Percentiles rank a stretch among this genome's conserved stretches.
phyloP scores from a whole-genome alignment of 2,113 vertebrate species.

The Mohoua ochrocephala region DNA sequence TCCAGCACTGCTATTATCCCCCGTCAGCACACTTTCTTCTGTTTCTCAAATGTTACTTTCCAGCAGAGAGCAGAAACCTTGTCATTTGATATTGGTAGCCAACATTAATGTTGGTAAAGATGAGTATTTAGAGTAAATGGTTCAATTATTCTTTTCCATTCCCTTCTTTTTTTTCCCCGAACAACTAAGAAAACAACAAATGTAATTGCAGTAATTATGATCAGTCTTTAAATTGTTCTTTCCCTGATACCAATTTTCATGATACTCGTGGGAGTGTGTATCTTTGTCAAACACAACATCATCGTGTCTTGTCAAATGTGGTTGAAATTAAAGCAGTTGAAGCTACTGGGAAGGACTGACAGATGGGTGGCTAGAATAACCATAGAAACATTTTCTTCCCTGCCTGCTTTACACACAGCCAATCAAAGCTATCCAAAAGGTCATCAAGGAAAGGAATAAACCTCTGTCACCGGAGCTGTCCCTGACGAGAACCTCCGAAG shows the following conservation, averaged over 20 bases:
- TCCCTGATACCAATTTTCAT: not conserved
- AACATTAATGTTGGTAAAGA: not conserved
- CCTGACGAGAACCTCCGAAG: not conserved
- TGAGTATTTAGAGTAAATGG: slow-evolving; percentile 24
- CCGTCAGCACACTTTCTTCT: not conserved
- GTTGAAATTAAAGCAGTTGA: not conserved
- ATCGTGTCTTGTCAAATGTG: not conserved
- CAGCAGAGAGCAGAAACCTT: not conserved
- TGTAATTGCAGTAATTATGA: slow-evolving; percentile 36
- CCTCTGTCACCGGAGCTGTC: not conserved
- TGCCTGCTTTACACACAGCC: not conserved
- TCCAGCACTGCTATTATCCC: not conserved
- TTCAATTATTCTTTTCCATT: slow-evolving; percentile 25
- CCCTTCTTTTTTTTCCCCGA: not conserved
- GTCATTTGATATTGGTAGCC: not conserved
- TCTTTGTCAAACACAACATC: slow-evolving; percentile 10
- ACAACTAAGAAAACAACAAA: slow-evolving; percentile 37
- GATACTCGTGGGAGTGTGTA: not conserved
- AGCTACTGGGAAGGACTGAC: not conserved
- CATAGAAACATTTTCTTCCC: not conserved
- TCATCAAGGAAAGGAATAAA: not conserved
- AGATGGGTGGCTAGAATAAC: not conserved
- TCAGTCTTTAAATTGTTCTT: slow-evolving; percentile 11
- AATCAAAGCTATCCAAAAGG: not conserved
- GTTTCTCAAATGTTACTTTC: not conserved